Conservation (phyloP, 2,113 vertebrate species). For the Otocyon megalotis region DNA sequence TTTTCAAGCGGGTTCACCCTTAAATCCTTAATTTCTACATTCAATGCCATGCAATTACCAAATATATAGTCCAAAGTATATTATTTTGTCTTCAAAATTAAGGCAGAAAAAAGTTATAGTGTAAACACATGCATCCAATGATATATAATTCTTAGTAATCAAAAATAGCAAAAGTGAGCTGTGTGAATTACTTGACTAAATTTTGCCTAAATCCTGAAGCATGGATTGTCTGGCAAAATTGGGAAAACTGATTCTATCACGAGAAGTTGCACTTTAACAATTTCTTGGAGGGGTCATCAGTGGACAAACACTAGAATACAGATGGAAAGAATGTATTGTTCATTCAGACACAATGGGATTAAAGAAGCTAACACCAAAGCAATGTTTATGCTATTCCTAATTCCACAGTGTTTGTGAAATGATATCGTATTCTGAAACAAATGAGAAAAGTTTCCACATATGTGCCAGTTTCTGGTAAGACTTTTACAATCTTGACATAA, state of each 20-base stretch:
- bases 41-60: not conserved
- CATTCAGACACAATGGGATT: not conserved
- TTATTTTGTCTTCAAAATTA: not conserved
- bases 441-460: not conserved
- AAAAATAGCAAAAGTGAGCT: constrained; percentile 50
- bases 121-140: not conserved
- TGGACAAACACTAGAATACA: not conserved
- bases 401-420: not conserved
- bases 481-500: not conserved
- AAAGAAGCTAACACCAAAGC: not conserved
- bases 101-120: not conserved
- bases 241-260: not conserved
- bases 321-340: constrained; percentile 5
- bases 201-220: not conserved
- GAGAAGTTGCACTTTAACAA: constrained; percentile 23
- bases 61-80: not conserved
- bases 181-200: not conserved
- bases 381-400: constrained; percentile 13
- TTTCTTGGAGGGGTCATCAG: not conserved
- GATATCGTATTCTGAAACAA: not conserved
- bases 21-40: not conserved
- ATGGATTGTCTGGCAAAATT: not conserved
- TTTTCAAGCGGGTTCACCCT: not conserved
- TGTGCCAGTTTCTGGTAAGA: not conserved
- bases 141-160: not conserved